Evolutionary conservation across 2,113 vertebrate genomes (phyloP).

Genomic region (Pogona vitticeps): DNA sequence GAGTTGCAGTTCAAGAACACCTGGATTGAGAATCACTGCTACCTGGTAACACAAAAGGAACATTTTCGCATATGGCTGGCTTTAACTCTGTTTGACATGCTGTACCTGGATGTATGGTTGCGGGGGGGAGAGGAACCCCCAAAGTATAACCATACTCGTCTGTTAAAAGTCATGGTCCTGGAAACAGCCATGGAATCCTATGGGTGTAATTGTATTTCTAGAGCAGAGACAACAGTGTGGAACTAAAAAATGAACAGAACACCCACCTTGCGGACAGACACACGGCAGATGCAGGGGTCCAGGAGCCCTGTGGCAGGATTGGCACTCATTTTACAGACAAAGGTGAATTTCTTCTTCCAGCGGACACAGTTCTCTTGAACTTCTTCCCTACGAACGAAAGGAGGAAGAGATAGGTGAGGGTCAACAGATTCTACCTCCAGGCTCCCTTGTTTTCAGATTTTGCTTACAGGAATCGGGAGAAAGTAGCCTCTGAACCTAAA

Average conservation of each 20-base stretch:
- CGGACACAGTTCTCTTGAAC: conserved; percentile 95
- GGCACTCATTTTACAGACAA: conserved; percentile 97
- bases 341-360: conserved; percentile 95
- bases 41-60: not conserved
- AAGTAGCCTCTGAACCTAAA: not conserved
- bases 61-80: not conserved
- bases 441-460: not conserved
- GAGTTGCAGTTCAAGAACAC: too few species aligned
- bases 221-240: not conserved
- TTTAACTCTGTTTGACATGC: not conserved
- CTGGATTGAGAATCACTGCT: too few species aligned
- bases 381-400: conserved; percentile 80
- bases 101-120: too few species aligned
- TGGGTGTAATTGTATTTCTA: not conserved
- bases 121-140: not conserved
- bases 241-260: not conserved
- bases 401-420: not conserved
- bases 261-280: conserved; percentile 95
- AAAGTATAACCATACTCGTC: not conserved
- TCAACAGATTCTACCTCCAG: not conserved
- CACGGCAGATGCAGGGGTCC: conserved; percentile 93
- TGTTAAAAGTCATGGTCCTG: too few species aligned
- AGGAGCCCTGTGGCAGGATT: conserved; percentile 94
- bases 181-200: too few species aligned
- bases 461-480: not conserved